Conservation (phyloP, 2,113 vertebrate species). For the Peromyscus californicus region DNA sequence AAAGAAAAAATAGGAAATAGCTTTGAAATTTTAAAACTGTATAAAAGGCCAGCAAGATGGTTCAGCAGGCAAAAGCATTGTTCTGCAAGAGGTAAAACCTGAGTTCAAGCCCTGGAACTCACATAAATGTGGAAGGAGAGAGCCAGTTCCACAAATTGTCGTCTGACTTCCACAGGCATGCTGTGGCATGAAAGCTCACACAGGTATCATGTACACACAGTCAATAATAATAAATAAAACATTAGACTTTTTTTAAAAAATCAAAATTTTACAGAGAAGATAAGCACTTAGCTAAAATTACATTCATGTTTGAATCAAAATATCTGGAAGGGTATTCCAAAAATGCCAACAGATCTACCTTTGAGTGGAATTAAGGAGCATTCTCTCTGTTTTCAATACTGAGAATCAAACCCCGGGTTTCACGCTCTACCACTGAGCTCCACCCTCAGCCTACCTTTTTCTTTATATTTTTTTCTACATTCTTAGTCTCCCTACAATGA, state of each 20-base stretch:
- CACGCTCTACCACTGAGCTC: neutral
- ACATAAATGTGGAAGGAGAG: neutral
- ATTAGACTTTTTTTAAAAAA: neutral
- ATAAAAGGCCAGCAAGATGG: neutral
- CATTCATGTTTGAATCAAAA: constrained; percentile 49
- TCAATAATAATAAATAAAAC: neutral
- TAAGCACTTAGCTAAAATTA: neutral
- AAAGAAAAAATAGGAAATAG: neutral
- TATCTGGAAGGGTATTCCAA: constrained; percentile 33
- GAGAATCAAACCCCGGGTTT: neutral
- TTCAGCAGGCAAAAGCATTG: neutral
- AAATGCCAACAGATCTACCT: constrained; percentile 41
- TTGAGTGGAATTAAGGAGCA: constrained; percentile 18
- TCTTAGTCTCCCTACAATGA: constrained; percentile 27
- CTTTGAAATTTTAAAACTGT: neutral
- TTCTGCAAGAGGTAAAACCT: neutral
- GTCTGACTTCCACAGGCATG: neutral
- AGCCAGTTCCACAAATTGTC: neutral
- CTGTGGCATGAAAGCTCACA: neutral
- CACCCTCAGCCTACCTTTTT: neutral
- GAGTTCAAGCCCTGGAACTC: neutral
- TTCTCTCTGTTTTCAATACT: neutral
- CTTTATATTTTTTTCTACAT: constrained; percentile 41
- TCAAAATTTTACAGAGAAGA: neutral
- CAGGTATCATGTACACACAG: neutral